Conservation (phyloP, 2,888 invertebrate genomes). For the Catocala fraxini region DNA sequence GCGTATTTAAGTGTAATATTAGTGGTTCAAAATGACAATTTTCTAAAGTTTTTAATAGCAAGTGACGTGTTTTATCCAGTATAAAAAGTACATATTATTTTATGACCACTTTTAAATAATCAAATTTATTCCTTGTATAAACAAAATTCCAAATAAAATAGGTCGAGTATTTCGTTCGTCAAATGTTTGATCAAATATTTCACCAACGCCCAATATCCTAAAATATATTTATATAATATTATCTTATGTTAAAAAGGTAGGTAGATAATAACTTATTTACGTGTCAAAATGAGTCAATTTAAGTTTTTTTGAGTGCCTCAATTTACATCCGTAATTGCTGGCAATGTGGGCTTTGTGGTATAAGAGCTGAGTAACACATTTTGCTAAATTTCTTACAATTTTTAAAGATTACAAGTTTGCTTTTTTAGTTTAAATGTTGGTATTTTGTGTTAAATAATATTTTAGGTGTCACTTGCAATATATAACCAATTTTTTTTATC, state of each 20-base stretch:
- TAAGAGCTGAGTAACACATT: slow-evolving; percentile 53
- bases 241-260: slow-evolving; percentile 19
- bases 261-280: slow-evolving; percentile 47
- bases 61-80: too few relatives aligned
- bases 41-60: too few relatives aligned
- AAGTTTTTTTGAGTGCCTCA: slow-evolving; percentile 43
- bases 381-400: background rate
- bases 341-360: slow-evolving; percentile 58
- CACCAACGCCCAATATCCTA: background rate
- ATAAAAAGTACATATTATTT: too few relatives aligned
- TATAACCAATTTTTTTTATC: too few relatives aligned
- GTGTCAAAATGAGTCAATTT: slow-evolving; percentile 44
- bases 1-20: too few relatives aligned
- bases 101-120: too few relatives aligned
- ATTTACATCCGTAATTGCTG: slow-evolving; percentile 73
- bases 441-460: too few relatives aligned
- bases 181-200: too few relatives aligned
- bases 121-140: too few relatives aligned
- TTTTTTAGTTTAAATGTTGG: background rate
- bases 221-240: slow-evolving; percentile 8
- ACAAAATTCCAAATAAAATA: background rate
- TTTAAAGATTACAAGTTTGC: background rate
- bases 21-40: too few relatives aligned
- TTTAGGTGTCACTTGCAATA: too few relatives aligned
- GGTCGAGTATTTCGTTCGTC: too few relatives aligned